These are phyloP conservation scores for Parambassis ranga DNA, from an alignment of 2,797 vertebrate genomes.

Conservation along the genomic window DNA sequence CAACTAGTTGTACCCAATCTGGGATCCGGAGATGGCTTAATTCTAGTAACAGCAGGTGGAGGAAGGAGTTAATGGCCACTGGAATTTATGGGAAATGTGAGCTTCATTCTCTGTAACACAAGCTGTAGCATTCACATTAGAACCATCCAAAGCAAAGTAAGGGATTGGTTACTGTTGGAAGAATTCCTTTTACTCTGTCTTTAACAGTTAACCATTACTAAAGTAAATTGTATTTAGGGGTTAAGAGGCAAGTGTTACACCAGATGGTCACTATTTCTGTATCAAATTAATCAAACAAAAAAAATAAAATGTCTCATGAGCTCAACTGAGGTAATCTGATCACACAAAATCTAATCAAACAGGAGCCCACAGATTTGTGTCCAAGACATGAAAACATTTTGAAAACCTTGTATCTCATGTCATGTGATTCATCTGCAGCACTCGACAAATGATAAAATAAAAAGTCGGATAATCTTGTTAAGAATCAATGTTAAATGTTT, in stretches of 20 bases:
- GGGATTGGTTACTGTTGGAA: too few species aligned
- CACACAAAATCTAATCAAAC: conserved; percentile 30
- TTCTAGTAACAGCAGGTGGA: conserved; percentile 9
- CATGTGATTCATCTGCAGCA: conserved; percentile 4
- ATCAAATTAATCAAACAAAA: background rate
- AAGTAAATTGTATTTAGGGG: too few species aligned
- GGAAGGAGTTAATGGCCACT: background rate
- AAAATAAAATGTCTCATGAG: background rate
- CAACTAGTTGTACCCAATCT: background rate
- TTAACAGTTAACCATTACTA: too few species aligned
- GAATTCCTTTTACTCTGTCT: too few species aligned
- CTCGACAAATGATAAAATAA: background rate
- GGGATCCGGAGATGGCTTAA: background rate
- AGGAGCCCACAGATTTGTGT: background rate
- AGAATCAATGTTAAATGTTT: background rate
- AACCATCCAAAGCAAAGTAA: background rate
- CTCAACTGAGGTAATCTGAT: conserved; percentile 14
- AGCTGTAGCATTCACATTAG: background rate
- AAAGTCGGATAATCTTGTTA: background rate
- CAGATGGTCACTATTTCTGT: conserved; percentile 19
- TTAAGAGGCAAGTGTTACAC: too few species aligned
- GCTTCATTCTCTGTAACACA: background rate
- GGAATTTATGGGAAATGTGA: background rate
- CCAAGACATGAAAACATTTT: background rate
- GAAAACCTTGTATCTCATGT: background rate